These are phyloP conservation scores for Macrostomum lignano DNA, from an alignment of 1,140 invertebrate species.

Conservation along the genomic window DNA sequence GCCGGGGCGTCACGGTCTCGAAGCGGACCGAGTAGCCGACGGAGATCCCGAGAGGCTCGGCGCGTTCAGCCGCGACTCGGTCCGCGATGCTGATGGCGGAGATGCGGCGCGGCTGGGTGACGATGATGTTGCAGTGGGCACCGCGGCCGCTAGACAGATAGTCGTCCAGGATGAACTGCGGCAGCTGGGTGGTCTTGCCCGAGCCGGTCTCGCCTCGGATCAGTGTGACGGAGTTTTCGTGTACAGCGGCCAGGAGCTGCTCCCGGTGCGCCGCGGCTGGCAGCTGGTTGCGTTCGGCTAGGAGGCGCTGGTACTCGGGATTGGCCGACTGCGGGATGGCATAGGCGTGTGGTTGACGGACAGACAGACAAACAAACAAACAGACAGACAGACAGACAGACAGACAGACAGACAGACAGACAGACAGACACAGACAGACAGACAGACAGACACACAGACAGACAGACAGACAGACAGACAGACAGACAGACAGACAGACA, in stretches of 20 bases:
- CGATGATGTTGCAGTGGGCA: conserved; percentile 47
- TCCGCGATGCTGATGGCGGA: conserved; percentile 45
- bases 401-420: too few species aligned
- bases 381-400: too few species aligned
- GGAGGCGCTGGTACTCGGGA: conserved; percentile 33
- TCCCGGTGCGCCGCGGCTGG: conserved; percentile 44
- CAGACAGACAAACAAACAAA: too few species aligned
- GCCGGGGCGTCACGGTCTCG: conserved; percentile 43
- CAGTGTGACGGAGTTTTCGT: conserved; percentile 13
- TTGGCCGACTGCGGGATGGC: too few species aligned
- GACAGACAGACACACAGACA: too few species aligned
- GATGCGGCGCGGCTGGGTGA: conserved; percentile 62
- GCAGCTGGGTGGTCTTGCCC: conserved; percentile 34
- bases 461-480: too few species aligned
- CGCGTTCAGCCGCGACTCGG: conserved; percentile 21
- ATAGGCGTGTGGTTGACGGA: too few species aligned
- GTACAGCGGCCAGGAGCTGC: conserved; percentile 15
- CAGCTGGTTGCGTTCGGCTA: conserved; percentile 38
- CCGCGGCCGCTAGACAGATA: conserved; percentile 39
- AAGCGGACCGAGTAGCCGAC: conserved; percentile 26
- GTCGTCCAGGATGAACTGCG: conserved; percentile 61
- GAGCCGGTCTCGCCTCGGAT: conserved; percentile 27
- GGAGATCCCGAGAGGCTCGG: conserved; percentile 18
- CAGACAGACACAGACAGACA: too few species aligned
- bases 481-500: too few species aligned